These are phyloP conservation scores for Nestor notabilis DNA, from an alignment of 2,113 vertebrate species.

Conservation along the genomic window DNA sequence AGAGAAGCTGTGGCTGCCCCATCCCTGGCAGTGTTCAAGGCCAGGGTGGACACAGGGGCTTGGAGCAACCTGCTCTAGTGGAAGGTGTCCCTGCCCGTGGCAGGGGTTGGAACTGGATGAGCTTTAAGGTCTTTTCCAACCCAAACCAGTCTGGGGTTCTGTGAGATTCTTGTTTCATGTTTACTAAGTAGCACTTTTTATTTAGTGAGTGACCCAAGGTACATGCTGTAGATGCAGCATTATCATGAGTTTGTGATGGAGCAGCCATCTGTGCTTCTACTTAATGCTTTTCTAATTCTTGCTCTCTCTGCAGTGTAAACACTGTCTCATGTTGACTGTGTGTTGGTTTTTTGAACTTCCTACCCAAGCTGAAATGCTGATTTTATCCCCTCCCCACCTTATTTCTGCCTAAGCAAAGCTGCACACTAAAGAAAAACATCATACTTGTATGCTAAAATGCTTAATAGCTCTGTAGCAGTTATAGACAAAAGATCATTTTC, in stretches of 20 bases:
- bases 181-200: neutral
- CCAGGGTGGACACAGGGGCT: too few species aligned
- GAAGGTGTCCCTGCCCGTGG: neutral
- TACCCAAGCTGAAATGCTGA: neutral
- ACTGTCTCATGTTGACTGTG: neutral
- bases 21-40: too few species aligned
- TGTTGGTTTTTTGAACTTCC: constrained; percentile 10
- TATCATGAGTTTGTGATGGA: neutral
- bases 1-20: too few species aligned
- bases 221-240: neutral
- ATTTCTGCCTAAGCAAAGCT: constrained; percentile 16
- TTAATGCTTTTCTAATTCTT: neutral
- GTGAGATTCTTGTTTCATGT: neutral
- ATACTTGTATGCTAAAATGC: constrained; percentile 19
- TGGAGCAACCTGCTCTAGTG: neutral
- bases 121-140: neutral
- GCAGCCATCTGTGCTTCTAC: neutral
- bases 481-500: constrained; percentile 68
- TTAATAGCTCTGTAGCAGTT: constrained; percentile 55
- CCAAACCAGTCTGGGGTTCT: neutral
- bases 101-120: neutral
- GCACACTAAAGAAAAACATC: constrained; percentile 32
- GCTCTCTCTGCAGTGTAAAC: neutral
- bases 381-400: neutral
- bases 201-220: neutral